These are phyloP conservation scores for Cremastinae sp. DNA, from an alignment of 2,888 invertebrate species.

Conservation along the genomic window DNA sequence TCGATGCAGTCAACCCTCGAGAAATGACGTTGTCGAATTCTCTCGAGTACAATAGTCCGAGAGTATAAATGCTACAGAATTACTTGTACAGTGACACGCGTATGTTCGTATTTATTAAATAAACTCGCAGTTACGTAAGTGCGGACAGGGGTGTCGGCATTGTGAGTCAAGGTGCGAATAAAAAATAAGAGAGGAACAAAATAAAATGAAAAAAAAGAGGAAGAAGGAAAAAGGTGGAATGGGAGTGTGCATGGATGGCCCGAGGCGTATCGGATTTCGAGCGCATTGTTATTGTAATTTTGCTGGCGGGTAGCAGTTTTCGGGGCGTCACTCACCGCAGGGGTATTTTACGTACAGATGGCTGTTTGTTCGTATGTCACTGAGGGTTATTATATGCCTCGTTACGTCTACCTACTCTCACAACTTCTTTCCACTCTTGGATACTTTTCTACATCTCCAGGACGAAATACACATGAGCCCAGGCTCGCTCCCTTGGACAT, in stretches of 20 bases:
- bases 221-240: conserved; percentile 55
- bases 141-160: conserved; percentile 32
- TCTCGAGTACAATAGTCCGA: conserved; percentile 54
- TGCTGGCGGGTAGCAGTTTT: conserved; percentile 78
- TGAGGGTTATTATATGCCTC: conserved; percentile 79
- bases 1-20: conserved; percentile 25
- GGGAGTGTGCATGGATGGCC: conserved; percentile 73
- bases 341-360: conserved; percentile 79
- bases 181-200: conserved; percentile 40
- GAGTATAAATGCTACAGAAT: conserved; percentile 72
- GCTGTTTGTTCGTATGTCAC: conserved; percentile 79
- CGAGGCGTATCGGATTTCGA: conserved; percentile 79
- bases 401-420: conserved; percentile 71
- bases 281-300: conserved; percentile 80
- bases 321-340: conserved; percentile 78
- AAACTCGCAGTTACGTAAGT: conserved; percentile 25
- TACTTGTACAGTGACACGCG: conserved; percentile 48
- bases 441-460: background rate
- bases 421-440: conserved; percentile 39
- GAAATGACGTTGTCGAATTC: conserved; percentile 46
- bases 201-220: conserved; percentile 35
- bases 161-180: conserved; percentile 64
- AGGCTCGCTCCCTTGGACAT: background rate
- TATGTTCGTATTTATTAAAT: conserved; percentile 51
- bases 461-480: background rate